Evolutionary conservation across 2,113 vertebrate species (phyloP), one percentile per base, ranked within the genome.

Genomic region (Lasiurus borealis): DNA sequence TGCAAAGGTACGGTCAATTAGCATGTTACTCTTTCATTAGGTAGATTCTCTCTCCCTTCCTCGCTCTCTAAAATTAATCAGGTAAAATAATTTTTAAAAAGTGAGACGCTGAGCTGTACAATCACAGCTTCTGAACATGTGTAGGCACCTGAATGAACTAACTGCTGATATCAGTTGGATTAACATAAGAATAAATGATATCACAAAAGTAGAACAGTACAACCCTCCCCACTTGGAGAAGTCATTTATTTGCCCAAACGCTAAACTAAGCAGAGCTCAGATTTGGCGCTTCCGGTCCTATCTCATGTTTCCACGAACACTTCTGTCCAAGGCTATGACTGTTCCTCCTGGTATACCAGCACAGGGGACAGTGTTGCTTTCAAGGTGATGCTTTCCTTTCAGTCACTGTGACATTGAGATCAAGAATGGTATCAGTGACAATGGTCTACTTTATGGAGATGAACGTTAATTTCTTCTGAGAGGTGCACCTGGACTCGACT

Each of bases 351-450:
- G 18, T 54, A 7, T 7, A 8, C 1, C 11, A n/a, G 7, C 19
- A 2, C 27, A 6, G 1, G 8, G 40, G 64, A 18, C 29, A 82
- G 25, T n/a, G 82, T 81, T 68, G 14, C 75, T 73, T 73, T 92
- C 46, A 15, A 14, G 75, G 64, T 66, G 54, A 13, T 48, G 23
- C 31, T 76, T 71, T 84, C 84, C 76, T 71, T 85, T 1, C 2
- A 59, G 64, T 84, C 14, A 11, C 36, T 83, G 52, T 90, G 89
- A 34, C 66, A 93, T 29, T 27, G 40, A 27, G 15, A 90, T 87
- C 94, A 71, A 95, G 94, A 62, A 2, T 29, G n/a, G n/a, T 52
- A 19, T 18, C 50, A 85, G 69, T 88, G 46, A 83, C 76, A 88
- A 96, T 87, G 1, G 92, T 66, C 77, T 14, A 52, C 23, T 76